Evolutionary conservation across 2,113 vertebrate genomes (phyloP).

Genomic region (Eupsittula cactorum): DNA sequence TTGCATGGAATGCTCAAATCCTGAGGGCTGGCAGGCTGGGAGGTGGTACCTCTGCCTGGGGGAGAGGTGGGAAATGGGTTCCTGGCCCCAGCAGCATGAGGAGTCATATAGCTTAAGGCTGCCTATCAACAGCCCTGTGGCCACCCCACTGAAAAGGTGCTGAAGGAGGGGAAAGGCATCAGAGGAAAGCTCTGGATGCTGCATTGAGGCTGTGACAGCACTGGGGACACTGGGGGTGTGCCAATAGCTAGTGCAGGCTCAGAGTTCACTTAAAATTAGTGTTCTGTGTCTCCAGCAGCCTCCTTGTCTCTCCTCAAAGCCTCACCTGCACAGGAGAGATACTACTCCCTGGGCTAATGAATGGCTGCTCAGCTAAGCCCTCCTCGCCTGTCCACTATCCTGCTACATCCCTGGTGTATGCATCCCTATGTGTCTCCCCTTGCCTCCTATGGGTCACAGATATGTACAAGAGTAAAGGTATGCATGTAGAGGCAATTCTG

Average conservation of each 20-base stretch:
- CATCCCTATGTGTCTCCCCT: accelerated
- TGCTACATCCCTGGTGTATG: accelerated
- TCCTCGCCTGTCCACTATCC: neutral
- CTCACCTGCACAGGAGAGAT: too few species aligned
- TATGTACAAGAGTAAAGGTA: accelerated
- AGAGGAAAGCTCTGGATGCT: neutral
- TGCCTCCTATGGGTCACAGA: accelerated
- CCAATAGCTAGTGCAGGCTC: neutral
- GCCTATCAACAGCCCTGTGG: neutral
- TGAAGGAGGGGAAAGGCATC: neutral
- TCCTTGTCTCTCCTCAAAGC: neutral
- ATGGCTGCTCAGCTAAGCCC: neutral
- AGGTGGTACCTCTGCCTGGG: neutral
- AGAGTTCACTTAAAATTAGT: neutral
- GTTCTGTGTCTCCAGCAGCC: neutral
- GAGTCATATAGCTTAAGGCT: neutral
- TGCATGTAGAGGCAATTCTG: neutral
- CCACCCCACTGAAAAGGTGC: accelerated
- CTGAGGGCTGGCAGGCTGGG: neutral
- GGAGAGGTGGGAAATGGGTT: neutral
- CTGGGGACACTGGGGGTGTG: neutral
- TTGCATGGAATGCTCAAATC: neutral
- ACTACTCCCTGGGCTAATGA: neutral
- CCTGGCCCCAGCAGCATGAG: accelerated
- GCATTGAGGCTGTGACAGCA: neutral